phyloP scores from a whole-genome alignment of 2,888 invertebrate genomes.

The Clistopyga incitator region DNA sequence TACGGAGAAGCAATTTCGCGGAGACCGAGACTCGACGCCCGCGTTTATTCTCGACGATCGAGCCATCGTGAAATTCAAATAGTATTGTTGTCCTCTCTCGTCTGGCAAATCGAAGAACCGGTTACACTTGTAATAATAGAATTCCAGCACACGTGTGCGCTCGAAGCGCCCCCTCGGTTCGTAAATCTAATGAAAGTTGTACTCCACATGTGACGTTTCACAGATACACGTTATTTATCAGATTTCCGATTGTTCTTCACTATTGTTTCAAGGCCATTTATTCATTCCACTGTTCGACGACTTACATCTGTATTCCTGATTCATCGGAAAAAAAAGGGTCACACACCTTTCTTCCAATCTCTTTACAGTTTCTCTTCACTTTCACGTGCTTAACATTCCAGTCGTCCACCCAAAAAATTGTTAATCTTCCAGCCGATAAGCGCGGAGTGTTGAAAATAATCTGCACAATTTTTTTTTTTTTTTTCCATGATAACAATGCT shows the following conservation, averaged over 20 bases:
- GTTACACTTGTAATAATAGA: conserved; percentile 8
- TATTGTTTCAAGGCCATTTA: too few relatives aligned
- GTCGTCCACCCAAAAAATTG: too few relatives aligned
- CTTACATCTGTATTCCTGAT: too few relatives aligned
- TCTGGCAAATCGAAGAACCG: conserved; percentile 14
- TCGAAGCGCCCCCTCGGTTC: background rate
- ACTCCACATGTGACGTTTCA: background rate
- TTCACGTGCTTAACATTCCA: too few relatives aligned
- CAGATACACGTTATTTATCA: background rate
- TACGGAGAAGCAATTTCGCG: conserved; percentile 40
- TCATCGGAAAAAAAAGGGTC: too few relatives aligned
- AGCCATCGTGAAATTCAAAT: conserved; percentile 3
- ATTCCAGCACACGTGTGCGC: background rate
- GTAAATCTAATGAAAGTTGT: background rate
- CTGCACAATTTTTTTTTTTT: too few relatives aligned
- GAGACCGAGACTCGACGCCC: conserved; percentile 8
- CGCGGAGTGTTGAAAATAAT: too few relatives aligned
- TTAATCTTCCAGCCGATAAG: too few relatives aligned
- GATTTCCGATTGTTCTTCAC: background rate
- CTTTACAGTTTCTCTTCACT: too few relatives aligned
- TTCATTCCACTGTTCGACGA: too few relatives aligned
- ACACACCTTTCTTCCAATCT: too few relatives aligned
- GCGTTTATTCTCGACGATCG: conserved; percentile 30
- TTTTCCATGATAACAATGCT: too few relatives aligned
- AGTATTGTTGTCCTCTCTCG: background rate